These are phyloP conservation scores for Poeciliopsis gracilis DNA, from an alignment of 2,797 vertebrate species.

Conservation along the genomic window DNA sequence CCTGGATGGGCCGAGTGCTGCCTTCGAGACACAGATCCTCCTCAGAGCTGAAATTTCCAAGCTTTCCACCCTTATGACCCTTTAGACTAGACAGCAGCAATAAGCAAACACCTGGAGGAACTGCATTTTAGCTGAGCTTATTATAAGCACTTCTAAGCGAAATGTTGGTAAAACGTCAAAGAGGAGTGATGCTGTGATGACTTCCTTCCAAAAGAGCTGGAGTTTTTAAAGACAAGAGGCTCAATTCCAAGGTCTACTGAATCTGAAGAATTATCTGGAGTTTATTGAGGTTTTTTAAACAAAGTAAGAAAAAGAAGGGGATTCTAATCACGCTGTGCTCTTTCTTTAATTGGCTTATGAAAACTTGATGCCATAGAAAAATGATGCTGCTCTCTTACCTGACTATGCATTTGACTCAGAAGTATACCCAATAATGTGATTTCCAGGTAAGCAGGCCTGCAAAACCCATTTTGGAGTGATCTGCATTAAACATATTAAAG, in stretches of 20 bases:
- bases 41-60: too few species aligned
- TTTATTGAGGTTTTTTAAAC: neutral
- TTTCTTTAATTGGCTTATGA: neutral
- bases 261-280: neutral
- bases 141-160: too few species aligned
- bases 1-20: too few species aligned
- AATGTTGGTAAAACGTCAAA: too few species aligned
- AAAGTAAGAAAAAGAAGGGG: neutral
- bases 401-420: neutral
- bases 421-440: neutral
- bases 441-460: neutral
- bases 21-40: too few species aligned
- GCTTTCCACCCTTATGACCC: too few species aligned
- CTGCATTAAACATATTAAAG: neutral
- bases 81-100: too few species aligned
- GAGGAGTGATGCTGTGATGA: too few species aligned
- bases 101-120: too few species aligned
- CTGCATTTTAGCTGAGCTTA: too few species aligned
- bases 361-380: neutral
- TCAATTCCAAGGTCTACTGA: neutral
- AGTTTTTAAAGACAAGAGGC: too few species aligned
- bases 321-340: neutral
- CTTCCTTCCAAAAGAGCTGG: neutral
- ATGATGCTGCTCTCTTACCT: neutral
- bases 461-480: neutral